phyloP scores from a whole-genome alignment of 2,888 invertebrate genomes.

The Melinaea marsaeus region DNA sequence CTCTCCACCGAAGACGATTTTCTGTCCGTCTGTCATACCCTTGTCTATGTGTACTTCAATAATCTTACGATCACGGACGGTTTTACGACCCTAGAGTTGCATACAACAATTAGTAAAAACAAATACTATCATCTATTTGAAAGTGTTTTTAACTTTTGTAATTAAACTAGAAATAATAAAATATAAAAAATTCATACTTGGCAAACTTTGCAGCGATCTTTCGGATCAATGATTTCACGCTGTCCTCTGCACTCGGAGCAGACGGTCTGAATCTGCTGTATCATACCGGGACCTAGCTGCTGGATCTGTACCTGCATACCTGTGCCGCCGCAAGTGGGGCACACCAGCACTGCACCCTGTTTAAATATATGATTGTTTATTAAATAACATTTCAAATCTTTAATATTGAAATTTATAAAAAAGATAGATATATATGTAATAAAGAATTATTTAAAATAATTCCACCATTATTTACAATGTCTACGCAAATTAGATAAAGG shows the following conservation, averaged over 20 bases:
- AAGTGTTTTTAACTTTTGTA: neutral
- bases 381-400: no score
- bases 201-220: conserved; percentile 96
- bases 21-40: conserved; percentile 97
- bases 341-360: conserved; percentile 89
- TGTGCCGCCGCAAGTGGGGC: conserved; percentile 90
- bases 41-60: conserved; percentile 96
- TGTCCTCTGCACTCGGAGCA: conserved; percentile 93
- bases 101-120: neutral
- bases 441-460: no score
- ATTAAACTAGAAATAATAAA: neutral
- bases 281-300: conserved; percentile 80
- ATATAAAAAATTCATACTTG: conserved; percentile 57
- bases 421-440: no score
- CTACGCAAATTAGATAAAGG: no score
- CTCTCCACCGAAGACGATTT: conserved; percentile 94
- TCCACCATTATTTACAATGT: no score
- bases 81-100: conserved; percentile 85
- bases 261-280: conserved; percentile 93
- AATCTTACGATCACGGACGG: conserved; percentile 92
- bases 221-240: conserved; percentile 90
- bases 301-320: conserved; percentile 86
- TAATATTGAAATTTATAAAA: no score
- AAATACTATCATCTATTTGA: neutral
- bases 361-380: conserved; percentile 13